Percentiles rank a stretch among this genome's conserved stretches.
Conservation (phyloP, 2,113 vertebrate species). For the human (Homo sapiens) region GRCh38 chr2:62814501-62815000, state of each 20-base stretch:
- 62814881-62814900: conserved; percentile 19
- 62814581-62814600: background rate
- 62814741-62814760: background rate
- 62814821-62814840: background rate
- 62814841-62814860: conserved; percentile 35
- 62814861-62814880: conserved; percentile 28
- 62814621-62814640: background rate
- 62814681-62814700: background rate
- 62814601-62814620: background rate
- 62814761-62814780: conserved; percentile 13
- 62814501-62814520: conserved; percentile 14
- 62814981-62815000: conserved; percentile 18
- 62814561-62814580: conserved; percentile 37
- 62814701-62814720: background rate
- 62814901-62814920: background rate
- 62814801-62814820: background rate
- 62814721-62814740: background rate
- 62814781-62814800: conserved; percentile 9
- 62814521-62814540: conserved; percentile 38
- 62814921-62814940: background rate
- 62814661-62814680: background rate
- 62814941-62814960: conserved; percentile 39
- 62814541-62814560: background rate
- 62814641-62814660: background rate
- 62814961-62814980: background rate